Conservation (phyloP, 1,140 invertebrate genomes). For the Drosophila micromelanica region DNA sequence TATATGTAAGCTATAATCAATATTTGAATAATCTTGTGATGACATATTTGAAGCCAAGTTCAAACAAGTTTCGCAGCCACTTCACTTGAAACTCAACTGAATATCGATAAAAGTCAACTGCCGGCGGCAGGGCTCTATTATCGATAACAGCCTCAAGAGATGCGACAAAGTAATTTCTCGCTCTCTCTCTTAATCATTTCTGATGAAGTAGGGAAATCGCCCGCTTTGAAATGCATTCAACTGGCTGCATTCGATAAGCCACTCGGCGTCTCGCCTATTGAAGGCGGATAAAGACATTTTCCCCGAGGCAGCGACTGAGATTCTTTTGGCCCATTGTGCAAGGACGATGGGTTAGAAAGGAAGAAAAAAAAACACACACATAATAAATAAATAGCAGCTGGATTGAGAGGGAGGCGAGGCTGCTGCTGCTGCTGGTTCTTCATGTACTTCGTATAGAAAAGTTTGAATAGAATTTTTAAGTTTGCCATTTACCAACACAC, state of each 20-base stretch:
- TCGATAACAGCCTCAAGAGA: neutral
- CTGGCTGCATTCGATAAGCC: slow-evolving; percentile 14
- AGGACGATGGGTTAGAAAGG: slow-evolving; percentile 6
- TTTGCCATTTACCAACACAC: slow-evolving; percentile 74
- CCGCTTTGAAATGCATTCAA: slow-evolving; percentile 14
- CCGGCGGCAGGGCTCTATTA: neutral
- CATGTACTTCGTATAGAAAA: slow-evolving; percentile 58
- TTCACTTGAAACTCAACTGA: neutral
- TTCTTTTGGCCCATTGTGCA: slow-evolving; percentile 43
- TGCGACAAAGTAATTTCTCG: neutral
- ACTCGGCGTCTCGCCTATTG: slow-evolving; percentile 11
- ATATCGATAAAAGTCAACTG: neutral
- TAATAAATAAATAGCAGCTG: slow-evolving; percentile 76
- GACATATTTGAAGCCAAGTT: too few species aligned
- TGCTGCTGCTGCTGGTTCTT: slow-evolving; percentile 7
- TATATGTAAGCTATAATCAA: too few species aligned
- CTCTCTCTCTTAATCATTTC: neutral
- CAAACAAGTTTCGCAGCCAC: neutral
- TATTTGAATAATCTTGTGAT: too few species aligned
- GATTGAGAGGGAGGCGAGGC: slow-evolving; percentile 2
- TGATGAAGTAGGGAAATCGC: slow-evolving; percentile 6
- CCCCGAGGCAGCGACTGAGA: slow-evolving; percentile 15
- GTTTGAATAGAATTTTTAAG: slow-evolving; percentile 82
- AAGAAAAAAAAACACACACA: slow-evolving; percentile 32
- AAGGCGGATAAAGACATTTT: slow-evolving; percentile 26